These are phyloP conservation scores for Hemitrygon akajei DNA, from an alignment of 2,797 vertebrate species.

Conservation along the genomic window DNA sequence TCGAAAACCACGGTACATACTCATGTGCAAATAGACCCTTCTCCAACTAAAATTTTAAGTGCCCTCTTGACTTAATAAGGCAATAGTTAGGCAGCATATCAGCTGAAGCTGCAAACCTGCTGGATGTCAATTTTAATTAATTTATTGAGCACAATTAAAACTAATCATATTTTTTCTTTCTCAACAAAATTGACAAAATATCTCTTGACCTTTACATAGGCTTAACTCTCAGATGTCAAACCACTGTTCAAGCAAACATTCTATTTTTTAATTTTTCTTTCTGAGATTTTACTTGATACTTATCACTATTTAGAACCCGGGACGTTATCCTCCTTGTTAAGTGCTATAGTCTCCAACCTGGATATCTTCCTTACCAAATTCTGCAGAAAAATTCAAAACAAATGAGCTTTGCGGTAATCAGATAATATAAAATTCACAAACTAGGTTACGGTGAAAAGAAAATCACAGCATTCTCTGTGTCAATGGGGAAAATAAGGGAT, in stretches of 20 bases:
- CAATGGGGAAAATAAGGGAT: neutral
- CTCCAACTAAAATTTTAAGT: neutral
- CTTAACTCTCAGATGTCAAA: neutral
- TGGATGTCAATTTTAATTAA: slow-evolving; percentile 6
- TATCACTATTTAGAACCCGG: no score
- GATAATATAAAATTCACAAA: neutral
- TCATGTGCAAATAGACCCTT: neutral
- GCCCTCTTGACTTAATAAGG: neutral
- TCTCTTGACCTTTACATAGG: neutral
- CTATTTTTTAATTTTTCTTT: neutral
- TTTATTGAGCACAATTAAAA: neutral
- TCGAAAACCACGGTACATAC: neutral
- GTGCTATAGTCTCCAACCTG: neutral
- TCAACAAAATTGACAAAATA: neutral
- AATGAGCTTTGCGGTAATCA: neutral
- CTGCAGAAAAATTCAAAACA: neutral
- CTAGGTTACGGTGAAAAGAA: neutral
- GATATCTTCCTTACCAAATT: neutral
- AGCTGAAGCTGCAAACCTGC: neutral
- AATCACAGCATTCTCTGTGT: neutral
- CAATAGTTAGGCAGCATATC: neutral
- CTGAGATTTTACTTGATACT: neutral
- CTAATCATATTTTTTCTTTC: neutral
- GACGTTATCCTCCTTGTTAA: neutral
- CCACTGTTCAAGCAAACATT: neutral